Base-by-base conservation (phyloP, 2,888 invertebrate species). In the Ecliptopera silaceata region DNA sequence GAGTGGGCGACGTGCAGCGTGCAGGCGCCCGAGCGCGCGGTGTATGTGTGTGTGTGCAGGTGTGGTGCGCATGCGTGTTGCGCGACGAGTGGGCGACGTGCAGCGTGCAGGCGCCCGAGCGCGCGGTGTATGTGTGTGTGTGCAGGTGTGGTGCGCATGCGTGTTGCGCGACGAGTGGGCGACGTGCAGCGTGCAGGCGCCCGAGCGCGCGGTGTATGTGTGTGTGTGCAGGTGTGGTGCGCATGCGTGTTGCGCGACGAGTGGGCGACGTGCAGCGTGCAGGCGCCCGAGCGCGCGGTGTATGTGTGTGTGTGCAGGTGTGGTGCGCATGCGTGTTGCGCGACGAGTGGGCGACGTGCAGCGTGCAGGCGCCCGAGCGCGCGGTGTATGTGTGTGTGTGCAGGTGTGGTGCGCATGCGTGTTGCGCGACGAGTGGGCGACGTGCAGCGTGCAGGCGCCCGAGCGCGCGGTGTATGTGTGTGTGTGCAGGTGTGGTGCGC, bases 341-440 rank as follows among this genome's bases (percentile, higher is more conserved):
- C 70, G 96, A 97, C 72, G 62, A 60, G 38, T 85, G 86, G 86
- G 5, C 65, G 17, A 0, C 10, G 47, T 61, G 73, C 42, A 57
- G 74, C 54, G 70, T 63, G 68, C 75, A 95, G 77, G 93, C 94
- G 70, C 95, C 96, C 0, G 75, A 94, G 31, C 94, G 94, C 62
- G 93, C 94, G 70, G n/a, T n/a, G n/a, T n/a, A n/a, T n/a, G n/a
- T n/a, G n/a, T n/a, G n/a, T n/a, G n/a, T n/a, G n/a, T n/a, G n/a
- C n/a, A n/a, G n/a, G n/a, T n/a, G n/a, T 97, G 98, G 97, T 95
- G 95, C 66, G 93, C 94, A 20, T 94, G 96, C 13, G 93, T 97
- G 52, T 86, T 93, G 10, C 93, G 94, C 70, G 96, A 97, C 72
- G 62, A 60, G 38, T 85, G 86, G 86, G 5, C 65, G 17, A 0